Evolutionary conservation across 2,888 invertebrate species (phyloP), one percentile per base, ranked within the genome.

Genomic region (Drosophila algonquin): DNA sequence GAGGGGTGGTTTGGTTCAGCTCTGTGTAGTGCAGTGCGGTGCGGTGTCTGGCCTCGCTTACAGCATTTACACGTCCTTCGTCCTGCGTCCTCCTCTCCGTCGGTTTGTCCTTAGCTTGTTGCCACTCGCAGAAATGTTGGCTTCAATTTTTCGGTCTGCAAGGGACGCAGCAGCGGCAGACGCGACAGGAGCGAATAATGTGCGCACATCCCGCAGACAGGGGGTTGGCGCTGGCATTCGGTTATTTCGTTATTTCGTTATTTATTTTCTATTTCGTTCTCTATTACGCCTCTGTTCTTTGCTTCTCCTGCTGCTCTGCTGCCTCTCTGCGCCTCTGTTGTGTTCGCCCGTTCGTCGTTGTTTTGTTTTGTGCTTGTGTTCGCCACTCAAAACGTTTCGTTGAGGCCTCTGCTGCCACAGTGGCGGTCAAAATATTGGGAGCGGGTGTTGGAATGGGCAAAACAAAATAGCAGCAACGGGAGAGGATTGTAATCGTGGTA

Each of bases 201-300:
- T 45, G 62, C 57, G 57, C 70, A 65, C 74, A 65, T 79, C 73
- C 53, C 46, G 61, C 52, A 63, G 57, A 56, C 64, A 73, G 80
- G 86, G 65, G 84, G 84, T 85, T 82, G 82, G 74, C 74, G 30
- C 30, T 30, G 82, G 65, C 70, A 64, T 57, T 65, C 72, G 81
- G 81, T 86, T 85, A 83, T 77, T 86, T 83, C 75, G 81, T 86
- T 85, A 83, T 77, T 86, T 83, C 75, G 87, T 84, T 86, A 86
- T 86, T 83, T 88, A 77, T 87, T 88, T 77, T 81, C 87, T 86
- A 88, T 85, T 88, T 80, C 70, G 64, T 83, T 80, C 73, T 78
- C 79, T 88, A 86, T 87, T 85, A 70, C 71, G 83, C 71, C 75
- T 86, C 74, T 40, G 48, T 48, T n/a, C 70, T 74, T 60, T 65